These are phyloP conservation scores for Abrostola tripartita DNA, from an alignment of 2,888 invertebrate species.

Conservation along the genomic window DNA sequence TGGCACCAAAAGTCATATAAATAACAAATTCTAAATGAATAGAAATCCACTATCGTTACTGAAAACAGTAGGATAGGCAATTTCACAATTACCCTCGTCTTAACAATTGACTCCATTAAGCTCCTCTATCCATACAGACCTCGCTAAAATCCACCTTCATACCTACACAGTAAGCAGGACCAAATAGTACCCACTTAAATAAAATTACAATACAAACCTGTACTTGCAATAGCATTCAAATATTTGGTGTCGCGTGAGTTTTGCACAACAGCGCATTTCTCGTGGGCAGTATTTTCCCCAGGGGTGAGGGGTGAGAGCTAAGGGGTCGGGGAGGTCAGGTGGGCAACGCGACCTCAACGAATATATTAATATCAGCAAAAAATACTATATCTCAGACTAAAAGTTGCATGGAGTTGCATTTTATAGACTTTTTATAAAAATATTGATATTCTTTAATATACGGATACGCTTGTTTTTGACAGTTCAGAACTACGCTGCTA, in stretches of 20 bases:
- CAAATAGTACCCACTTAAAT: not conserved
- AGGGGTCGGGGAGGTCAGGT: conserved; percentile 38
- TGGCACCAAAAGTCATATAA: too few species aligned
- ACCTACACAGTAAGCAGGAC: not conserved
- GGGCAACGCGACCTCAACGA: conserved; percentile 37
- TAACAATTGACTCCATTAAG: too few species aligned
- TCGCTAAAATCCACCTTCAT: not conserved
- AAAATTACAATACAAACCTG: conserved; percentile 17
- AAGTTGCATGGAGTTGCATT: conserved; percentile 18
- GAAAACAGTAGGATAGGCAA: too few species aligned
- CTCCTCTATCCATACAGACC: too few species aligned
- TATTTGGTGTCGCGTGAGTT: conserved; percentile 32
- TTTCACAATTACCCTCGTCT: too few species aligned
- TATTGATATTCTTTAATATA: too few species aligned
- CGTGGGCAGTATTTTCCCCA: conserved; percentile 23
- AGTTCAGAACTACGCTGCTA: too few species aligned
- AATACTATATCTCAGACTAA: conserved; percentile 21
- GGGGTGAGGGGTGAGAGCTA: too few species aligned
- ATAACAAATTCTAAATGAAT: too few species aligned
- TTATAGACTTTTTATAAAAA: too few species aligned
- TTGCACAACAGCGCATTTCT: conserved; percentile 21
- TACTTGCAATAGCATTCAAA: conserved; percentile 49
- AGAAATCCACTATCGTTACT: too few species aligned
- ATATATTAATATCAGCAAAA: conserved; percentile 53
- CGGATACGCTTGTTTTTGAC: too few species aligned